A percentile compares a stretch with the other conserved stretches of the same genome.
phyloP scores from a whole-genome alignment of 1,140 invertebrate species.

The fruit fly (Drosophila melanogaster) region DNA sequence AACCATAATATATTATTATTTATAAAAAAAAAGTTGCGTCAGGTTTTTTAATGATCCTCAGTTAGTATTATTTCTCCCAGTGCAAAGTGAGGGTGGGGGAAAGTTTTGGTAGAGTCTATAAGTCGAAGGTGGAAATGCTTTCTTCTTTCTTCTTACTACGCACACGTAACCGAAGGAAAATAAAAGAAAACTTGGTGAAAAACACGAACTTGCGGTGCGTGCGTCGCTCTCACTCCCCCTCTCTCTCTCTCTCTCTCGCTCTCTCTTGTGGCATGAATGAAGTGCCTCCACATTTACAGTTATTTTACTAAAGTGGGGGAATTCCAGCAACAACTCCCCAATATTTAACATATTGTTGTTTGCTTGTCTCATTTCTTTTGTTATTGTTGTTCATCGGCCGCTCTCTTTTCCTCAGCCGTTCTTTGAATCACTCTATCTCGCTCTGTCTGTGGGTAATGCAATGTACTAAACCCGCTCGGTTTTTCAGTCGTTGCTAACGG shows the following conservation, averaged over 20 bases:
- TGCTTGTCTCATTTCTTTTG: conserved; percentile 35
- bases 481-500: conserved; percentile 78
- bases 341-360: conserved; percentile 70
- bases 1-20: too few species aligned
- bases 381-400: conserved; percentile 37
- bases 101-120: conserved; percentile 14
- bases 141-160: conserved; percentile 48
- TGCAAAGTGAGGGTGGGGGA: conserved; percentile 9
- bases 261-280: conserved; percentile 62
- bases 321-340: conserved; percentile 52
- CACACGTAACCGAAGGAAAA: conserved; percentile 60
- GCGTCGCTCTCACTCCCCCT: conserved; percentile 54
- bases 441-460: conserved; percentile 10
- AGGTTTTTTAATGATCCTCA: not conserved
- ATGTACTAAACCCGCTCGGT: conserved; percentile 32
- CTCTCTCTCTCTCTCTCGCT: not conserved
- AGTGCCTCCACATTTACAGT: conserved; percentile 82
- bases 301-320: conserved; percentile 56
- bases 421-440: not conserved
- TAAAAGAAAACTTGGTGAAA: conserved; percentile 19
- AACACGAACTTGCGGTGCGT: conserved; percentile 57
- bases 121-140: conserved; percentile 64
- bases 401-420: not conserved
- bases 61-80: not conserved
- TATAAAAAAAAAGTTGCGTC: too few species aligned